Conservation (phyloP, 2,888 invertebrate genomes). For the Lasioglossum calceatum region DNA sequence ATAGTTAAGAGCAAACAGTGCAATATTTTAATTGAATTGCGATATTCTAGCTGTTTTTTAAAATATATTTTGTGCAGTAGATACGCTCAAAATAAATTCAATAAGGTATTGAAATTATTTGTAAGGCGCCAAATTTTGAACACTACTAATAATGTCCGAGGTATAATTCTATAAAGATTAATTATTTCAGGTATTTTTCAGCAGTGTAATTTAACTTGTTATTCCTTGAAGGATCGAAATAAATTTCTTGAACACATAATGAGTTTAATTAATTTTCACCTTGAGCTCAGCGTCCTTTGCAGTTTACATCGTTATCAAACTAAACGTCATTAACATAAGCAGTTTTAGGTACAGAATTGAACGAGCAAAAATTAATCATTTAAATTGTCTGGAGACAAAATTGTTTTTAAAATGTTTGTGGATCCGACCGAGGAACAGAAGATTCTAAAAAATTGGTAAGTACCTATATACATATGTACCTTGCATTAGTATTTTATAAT, state of each 20-base stretch:
- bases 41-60: neutral
- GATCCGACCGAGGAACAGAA: too few species aligned
- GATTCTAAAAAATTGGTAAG: too few species aligned
- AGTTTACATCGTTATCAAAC: neutral
- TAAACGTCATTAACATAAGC: neutral
- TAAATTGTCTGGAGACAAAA: neutral
- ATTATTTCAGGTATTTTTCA: conserved; percentile 38
- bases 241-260: conserved; percentile 21
- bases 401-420: neutral
- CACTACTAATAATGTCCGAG: neutral
- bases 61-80: neutral
- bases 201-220: conserved; percentile 19
- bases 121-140: neutral
- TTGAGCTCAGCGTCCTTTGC: neutral
- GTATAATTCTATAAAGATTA: neutral
- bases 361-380: neutral
- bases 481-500: too few species aligned
- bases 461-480: too few species aligned
- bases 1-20: neutral
- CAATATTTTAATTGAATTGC: neutral
- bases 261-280: conserved; percentile 1
- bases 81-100: neutral
- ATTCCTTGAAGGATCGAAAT: conserved; percentile 14
- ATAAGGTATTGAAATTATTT: neutral
- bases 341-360: neutral